These are phyloP conservation scores for Morpho helenor DNA, from an alignment of 2,888 invertebrate genomes.

Conservation along the genomic window DNA sequence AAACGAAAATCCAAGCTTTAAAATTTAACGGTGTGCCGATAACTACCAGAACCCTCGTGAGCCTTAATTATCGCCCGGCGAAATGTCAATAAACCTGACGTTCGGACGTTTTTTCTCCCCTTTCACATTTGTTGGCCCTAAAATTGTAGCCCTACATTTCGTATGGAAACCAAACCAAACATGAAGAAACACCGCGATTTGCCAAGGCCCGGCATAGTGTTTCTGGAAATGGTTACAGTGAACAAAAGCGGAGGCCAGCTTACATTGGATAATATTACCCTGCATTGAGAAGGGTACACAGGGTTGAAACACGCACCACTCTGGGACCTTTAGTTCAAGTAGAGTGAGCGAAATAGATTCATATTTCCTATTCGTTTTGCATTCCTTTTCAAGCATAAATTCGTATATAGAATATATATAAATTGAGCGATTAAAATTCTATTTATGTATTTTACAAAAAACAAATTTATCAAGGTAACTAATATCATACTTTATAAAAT, in stretches of 20 bases:
- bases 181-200: slow-evolving; percentile 26
- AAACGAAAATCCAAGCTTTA: slow-evolving; percentile 55
- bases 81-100: slow-evolving; percentile 75
- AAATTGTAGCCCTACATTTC: slow-evolving; percentile 59
- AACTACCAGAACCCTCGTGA: slow-evolving; percentile 55
- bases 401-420: neutral
- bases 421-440: neutral
- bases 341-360: slow-evolving; percentile 44
- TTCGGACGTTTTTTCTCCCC: slow-evolving; percentile 66
- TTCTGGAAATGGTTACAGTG: slow-evolving; percentile 25
- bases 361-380: slow-evolving; percentile 37
- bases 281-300: slow-evolving; percentile 66
- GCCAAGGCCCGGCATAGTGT: slow-evolving; percentile 9
- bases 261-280: slow-evolving; percentile 46
- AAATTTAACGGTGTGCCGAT: slow-evolving; percentile 64
- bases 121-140: slow-evolving; percentile 73
- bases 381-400: slow-evolving; percentile 42
- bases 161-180: slow-evolving; percentile 34
- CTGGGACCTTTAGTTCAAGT: slow-evolving; percentile 41
- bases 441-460: no score
- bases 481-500: no score
- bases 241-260: slow-evolving; percentile 34
- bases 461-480: no score
- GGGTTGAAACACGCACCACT: slow-evolving; percentile 56
- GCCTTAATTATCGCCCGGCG: slow-evolving; percentile 70